These are phyloP conservation scores for Drosophila acutilabella DNA, from an alignment of 2,888 invertebrate genomes.

Conservation along the genomic window DNA sequence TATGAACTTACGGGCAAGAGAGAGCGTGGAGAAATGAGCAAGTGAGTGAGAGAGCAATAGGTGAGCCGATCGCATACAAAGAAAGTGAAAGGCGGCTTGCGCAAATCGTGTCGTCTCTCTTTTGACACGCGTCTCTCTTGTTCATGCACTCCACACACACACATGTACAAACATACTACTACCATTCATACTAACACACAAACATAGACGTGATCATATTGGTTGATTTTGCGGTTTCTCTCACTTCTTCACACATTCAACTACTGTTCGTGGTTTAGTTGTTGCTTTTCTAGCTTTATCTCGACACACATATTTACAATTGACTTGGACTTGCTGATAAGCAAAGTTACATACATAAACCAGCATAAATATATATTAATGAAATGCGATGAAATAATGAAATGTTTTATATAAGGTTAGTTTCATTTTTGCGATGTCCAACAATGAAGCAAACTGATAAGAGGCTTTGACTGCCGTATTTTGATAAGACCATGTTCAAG, in stretches of 20 bases:
- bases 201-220: background rate
- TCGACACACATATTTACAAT: background rate
- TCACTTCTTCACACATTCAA: conserved; percentile 16
- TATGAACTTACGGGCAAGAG: too few relatives aligned
- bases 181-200: too few relatives aligned
- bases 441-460: conserved; percentile 4
- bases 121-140: conserved; percentile 37
- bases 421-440: background rate
- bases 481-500: conserved; percentile 1
- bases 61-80: conserved; percentile 33
- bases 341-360: background rate
- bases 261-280: conserved; percentile 14
- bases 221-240: conserved; percentile 40
- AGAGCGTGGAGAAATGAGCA: background rate
- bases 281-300: conserved; percentile 11
- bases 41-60: background rate
- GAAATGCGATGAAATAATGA: background rate
- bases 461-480: background rate
- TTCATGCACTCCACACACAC: background rate
- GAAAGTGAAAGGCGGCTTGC: conserved; percentile 59
- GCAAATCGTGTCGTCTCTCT: conserved; percentile 43
- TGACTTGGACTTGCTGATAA: conserved; percentile 13
- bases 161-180: too few relatives aligned
- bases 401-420: background rate
- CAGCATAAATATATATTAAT: background rate